phyloP scores from a whole-genome alignment of 2,888 invertebrate species.

The Morpho deidamia region DNA sequence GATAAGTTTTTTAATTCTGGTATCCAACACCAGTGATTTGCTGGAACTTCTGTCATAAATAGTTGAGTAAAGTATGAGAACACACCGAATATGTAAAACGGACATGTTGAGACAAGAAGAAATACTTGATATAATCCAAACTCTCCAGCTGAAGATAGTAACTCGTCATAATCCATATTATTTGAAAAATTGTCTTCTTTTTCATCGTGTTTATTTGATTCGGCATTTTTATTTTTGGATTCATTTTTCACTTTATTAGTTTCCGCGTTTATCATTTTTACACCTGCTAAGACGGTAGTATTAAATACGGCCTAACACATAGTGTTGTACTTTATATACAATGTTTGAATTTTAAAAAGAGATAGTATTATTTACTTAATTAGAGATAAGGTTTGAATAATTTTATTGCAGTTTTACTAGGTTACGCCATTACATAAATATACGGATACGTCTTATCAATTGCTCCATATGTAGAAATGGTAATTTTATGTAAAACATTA shows the following conservation, averaged over 20 bases:
- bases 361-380: no score
- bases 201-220: background rate
- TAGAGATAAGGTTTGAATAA: no score
- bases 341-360: no score
- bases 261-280: background rate
- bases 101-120: slow-evolving; percentile 42
- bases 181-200: slow-evolving; percentile 28
- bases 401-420: no score
- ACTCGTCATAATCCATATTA: slow-evolving; percentile 36
- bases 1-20: slow-evolving; percentile 50
- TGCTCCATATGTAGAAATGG: no score
- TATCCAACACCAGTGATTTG: slow-evolving; percentile 55
- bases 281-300: background rate
- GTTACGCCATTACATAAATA: no score
- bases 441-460: no score
- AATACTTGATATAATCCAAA: slow-evolving; percentile 49
- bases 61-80: slow-evolving; percentile 50
- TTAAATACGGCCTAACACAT: background rate
- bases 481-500: no score
- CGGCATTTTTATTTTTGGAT: background rate
- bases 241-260: background rate
- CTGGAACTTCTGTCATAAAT: slow-evolving; percentile 50
- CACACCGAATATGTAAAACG: slow-evolving; percentile 49
- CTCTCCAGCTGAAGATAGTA: slow-evolving; percentile 48
- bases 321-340: no score